Conservation (phyloP, 2,797 vertebrate genomes). For the Antrozous pallidus region DNA sequence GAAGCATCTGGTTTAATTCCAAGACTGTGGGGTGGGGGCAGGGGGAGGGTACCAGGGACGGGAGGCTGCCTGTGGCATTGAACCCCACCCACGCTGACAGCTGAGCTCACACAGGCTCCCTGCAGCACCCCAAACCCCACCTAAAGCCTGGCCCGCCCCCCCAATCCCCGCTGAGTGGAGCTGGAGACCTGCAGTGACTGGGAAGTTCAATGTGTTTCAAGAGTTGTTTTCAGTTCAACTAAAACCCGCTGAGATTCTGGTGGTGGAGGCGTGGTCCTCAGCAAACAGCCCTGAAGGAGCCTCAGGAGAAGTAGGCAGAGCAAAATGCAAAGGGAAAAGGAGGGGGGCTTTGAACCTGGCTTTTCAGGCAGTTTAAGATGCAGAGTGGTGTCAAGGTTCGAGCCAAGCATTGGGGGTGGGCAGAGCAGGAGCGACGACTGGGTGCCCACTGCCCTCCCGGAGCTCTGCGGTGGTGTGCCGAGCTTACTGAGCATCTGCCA, state of each 20-base stretch:
- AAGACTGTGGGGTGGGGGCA: background rate
- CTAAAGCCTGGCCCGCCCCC: background rate
- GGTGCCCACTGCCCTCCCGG: background rate
- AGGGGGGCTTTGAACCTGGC: background rate
- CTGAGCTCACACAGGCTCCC: background rate
- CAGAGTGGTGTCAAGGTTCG: background rate
- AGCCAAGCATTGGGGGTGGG: background rate
- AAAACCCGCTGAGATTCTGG: background rate
- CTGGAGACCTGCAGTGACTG: background rate
- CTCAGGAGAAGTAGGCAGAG: background rate
- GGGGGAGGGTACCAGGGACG: rapidly evolving
- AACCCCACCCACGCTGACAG: background rate
- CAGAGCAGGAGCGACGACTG: background rate
- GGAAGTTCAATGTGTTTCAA: background rate
- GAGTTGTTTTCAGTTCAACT: background rate
- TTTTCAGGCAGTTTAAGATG: background rate
- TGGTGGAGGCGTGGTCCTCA: background rate
- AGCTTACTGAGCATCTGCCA: background rate
- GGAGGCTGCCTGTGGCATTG: background rate
- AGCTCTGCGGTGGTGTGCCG: no score
- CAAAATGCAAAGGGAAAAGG: no score
- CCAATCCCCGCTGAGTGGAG: rapidly evolving
- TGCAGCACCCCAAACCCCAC: background rate
- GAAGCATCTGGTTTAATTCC: background rate
- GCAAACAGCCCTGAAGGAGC: background rate